Evolutionary conservation across 2,888 invertebrate genomes (phyloP), one percentile per base, ranked within the genome.

Genomic region (Caenorhabditis sulstoni): DNA sequence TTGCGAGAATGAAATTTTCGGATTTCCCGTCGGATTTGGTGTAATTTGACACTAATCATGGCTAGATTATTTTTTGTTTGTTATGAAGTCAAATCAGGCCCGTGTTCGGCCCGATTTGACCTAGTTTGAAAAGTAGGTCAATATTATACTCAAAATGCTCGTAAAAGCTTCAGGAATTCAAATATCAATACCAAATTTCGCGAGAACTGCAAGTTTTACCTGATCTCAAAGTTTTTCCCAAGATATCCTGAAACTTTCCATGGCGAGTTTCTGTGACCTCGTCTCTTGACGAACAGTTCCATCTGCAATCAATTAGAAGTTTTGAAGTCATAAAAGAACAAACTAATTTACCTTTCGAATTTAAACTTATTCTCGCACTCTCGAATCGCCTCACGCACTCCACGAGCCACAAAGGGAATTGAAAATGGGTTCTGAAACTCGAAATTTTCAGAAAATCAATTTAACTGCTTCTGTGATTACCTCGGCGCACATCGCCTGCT

Each of bases 291-390:
- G 86, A 86, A 83, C 93, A 93, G 89, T 93, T 93, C 93, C 93
- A 93, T 12, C 82, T 82, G 47, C 44, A 77, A 47, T 11, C 12
- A 67, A 16, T 16, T n/a, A n/a, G n/a, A n/a, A n/a, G n/a, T n/a
- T n/a, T n/a, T n/a, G n/a, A n/a, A n/a, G n/a, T n/a, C n/a, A 8
- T 5, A 11, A 37, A 8, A 18, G 39, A 7, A 18, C 16, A 29
- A 12, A 39, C 16, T 18, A n/a, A 23, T 35, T n/a, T 16, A 71
- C 71, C 86, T 61, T 55, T 87, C 87, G 57, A 82, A 81, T 47
- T 84, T 90, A 88, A 93, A 93, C 89, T 93, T 93, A 66, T 90
- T 90, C 86, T 93, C 92, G 83, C 93, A 93, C 86, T 93, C 93
- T 39, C 90, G 86, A 77, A 93, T 92, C 35, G 92, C 93, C 45